Evolutionary conservation across 1,140 invertebrate species (phyloP).

Genomic region (Acromyrmex charruanus): DNA sequence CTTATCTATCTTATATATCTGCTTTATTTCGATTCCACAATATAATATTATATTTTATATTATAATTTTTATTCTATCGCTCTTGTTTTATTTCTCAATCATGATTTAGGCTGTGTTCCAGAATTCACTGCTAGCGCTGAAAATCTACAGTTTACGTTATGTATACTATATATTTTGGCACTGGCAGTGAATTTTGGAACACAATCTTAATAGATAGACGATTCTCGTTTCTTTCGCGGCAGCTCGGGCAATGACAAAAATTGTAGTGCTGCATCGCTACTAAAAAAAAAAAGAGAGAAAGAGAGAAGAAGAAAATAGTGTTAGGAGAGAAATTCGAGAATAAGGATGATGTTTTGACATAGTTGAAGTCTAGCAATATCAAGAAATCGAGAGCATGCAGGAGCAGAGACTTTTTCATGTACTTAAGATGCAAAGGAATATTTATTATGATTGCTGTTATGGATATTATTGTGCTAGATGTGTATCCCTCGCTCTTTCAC

Average conservation of each 20-base stretch:
- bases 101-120: not conserved
- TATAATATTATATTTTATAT: not conserved
- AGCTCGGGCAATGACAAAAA: slow-evolving; percentile 30
- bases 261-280: not conserved
- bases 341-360: slow-evolving; percentile 12
- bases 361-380: slow-evolving; percentile 42
- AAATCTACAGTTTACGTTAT: too few species aligned
- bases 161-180: too few species aligned
- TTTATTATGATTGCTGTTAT: slow-evolving; percentile 63
- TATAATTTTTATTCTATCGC: not conserved
- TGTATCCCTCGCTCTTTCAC: slow-evolving; percentile 23
- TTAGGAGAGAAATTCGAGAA: not conserved
- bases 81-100: not conserved
- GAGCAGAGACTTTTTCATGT: slow-evolving; percentile 59
- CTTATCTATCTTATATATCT: not conserved
- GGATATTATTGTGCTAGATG: slow-evolving; percentile 60
- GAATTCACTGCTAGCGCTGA: too few species aligned
- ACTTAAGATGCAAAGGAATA: slow-evolving; percentile 49
- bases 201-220: too few species aligned
- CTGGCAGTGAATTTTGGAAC: too few species aligned
- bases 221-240: not conserved
- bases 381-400: slow-evolving; percentile 33
- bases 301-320: not conserved
- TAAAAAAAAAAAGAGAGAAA: slow-evolving; percentile 6
- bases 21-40: not conserved